Base-by-base conservation (phyloP, 2,888 invertebrate species). In the Osmoderma eremita region DNA sequence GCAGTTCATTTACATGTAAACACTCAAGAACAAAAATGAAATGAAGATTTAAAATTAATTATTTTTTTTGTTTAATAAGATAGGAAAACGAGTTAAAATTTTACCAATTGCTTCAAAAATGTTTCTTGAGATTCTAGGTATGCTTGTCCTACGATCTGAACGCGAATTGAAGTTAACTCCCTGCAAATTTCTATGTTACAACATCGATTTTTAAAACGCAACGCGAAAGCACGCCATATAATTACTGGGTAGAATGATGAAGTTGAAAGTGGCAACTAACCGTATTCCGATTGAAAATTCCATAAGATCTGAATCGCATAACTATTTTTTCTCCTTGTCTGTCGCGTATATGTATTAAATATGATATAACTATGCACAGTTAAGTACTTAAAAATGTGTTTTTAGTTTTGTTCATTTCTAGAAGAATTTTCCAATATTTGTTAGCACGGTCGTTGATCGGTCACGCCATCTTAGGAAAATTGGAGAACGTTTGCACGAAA, bases 401-500 rank as follows among this genome's bases (percentile, higher is more conserved):
- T 30, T 63, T 64, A 30, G 45, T 58, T 64, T 36, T 20, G 62
- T 39, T 56, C 62, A 50, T 62, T 58, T 24, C 39, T 62, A 49
- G 49, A 13, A 56, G 39, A 49, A 65, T 48, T 54, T 66, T 67
- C 64, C 67, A 64, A 64, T 58, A 64, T 65, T 67, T 67, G 50
- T 64, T 58, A 50, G 67, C 67, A 56, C 64, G 67, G 64, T 65
- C 64, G 67, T 49, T 67, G 61, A 42, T 30, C 54, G 53, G 67
- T 67, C 67, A 67, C 67, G 67, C 64, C 67, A 67, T 58, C 63
- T 64, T 64, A 39, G 48, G 42, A 58, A 67, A 63, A 58, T 41
- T 51, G 50, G 53, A 45, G 58, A 62, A 62, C 67, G 41, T 67
- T 67, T 64, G 49, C 67, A 67, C 67, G 67, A 64, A 58, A 64